These are phyloP conservation scores for Percopsis omiscomaycus DNA, from an alignment of 2,797 vertebrate genomes.

Conservation along the genomic window DNA sequence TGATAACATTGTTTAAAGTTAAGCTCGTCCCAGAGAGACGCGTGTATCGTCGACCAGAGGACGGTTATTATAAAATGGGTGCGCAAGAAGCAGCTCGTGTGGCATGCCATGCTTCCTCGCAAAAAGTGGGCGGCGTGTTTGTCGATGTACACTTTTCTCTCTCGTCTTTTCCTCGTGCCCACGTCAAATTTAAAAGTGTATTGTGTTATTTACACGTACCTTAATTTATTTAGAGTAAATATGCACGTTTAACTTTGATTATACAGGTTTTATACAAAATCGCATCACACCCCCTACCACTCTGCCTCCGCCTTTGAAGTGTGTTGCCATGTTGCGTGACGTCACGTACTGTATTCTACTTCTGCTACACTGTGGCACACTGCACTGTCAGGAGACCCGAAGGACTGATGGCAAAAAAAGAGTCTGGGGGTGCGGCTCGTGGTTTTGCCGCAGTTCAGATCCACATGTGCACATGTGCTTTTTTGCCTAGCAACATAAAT, in stretches of 20 bases:
- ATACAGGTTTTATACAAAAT: constrained; percentile 51
- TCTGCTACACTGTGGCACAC: constrained; percentile 62
- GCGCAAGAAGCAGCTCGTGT: constrained; percentile 75
- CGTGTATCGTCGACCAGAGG: constrained; percentile 56
- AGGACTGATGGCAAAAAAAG: constrained; percentile 69
- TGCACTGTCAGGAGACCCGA: constrained; percentile 72
- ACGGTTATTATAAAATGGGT: constrained; percentile 74
- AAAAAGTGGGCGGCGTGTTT: constrained; percentile 74
- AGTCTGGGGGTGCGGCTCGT: constrained; percentile 77
- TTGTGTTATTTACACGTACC: accelerated
- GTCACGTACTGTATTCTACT: constrained; percentile 76
- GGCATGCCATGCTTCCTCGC: constrained; percentile 76
- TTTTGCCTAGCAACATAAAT: constrained; percentile 76
- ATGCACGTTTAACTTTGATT: constrained; percentile 42
- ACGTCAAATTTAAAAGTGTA: neutral
- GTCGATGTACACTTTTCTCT: constrained; percentile 66
- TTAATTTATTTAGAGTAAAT: accelerated
- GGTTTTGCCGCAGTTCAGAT: constrained; percentile 78
- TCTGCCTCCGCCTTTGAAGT: constrained; percentile 73
- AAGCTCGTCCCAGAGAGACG: constrained; percentile 5
- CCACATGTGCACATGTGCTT: constrained; percentile 63
- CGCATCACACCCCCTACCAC: constrained; percentile 71
- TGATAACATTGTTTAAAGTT: constrained; percentile 16
- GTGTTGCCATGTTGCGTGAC: constrained; percentile 83
- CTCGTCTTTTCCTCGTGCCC: constrained; percentile 8